Base-by-base conservation (phyloP, 2,888 invertebrate genomes). In the Ceramica pisi region DNA sequence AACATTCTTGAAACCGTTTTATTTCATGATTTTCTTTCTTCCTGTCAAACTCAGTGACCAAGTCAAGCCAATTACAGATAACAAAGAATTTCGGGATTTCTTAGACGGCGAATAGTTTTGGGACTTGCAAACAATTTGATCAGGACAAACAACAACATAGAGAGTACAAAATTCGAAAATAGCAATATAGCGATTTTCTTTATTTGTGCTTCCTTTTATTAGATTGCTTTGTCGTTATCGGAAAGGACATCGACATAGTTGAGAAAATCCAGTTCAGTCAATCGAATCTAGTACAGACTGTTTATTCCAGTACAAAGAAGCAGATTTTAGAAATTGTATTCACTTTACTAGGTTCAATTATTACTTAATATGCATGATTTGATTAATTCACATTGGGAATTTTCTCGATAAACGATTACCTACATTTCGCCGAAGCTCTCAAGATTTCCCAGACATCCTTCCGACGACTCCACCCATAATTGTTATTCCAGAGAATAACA, bases 401-500 rank as follows among this genome's bases (percentile, higher is more conserved):
- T 53, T 57, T 31, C 16, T 51, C 23, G 23, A 23, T 38, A 53
- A 59, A 14, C 51, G 31, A 51, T 44, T 46, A 46, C 16, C 31
- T 48, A 46, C 16, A 41, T 48, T 56, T 80, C 23, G 0, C 2
- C 12, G 35, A 65, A 65, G 2, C 9, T 23, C 8, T 41, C 12
- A 51, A 12, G 38, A 46, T 50, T 65, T 50, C 41, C 16, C 51
- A 55, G 31, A 64, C 56, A 56, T 31, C 31, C 23, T 9, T 48
- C 46, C 31, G 55, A 67, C 21, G 48, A 46, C 56, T 67, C 38
- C n/a, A 60, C 14, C 55, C 38, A 65, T 68, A 69, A 57, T 56
- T 21, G 67, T 41, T 59, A 59, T 80, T 80, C 73, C 51, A 53
- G n/a, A 67, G 41, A 82, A 61, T 67, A 78, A 82, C 66, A 67